Base-by-base conservation (phyloP, 2,113 vertebrate species). In the Brachypteracias leptosomus region DNA sequence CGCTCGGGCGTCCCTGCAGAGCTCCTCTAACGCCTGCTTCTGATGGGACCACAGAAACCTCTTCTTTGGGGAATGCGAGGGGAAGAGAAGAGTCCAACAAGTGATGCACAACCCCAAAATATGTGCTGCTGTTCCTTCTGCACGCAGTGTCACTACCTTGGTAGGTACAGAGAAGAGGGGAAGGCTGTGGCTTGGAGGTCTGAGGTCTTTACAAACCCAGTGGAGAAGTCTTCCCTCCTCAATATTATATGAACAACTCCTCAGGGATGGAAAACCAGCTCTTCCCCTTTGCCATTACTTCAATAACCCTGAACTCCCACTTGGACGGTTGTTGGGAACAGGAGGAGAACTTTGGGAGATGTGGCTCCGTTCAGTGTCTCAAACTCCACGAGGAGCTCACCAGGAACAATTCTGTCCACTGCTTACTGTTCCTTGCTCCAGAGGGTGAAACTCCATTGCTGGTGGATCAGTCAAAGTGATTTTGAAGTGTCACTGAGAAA, bases 21-120 rank as follows among this genome's bases (percentile, higher is more conserved):
- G 42, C 5, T 63, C 15, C 47, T 59, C 52, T 10, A 14, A 20
- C 16, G 31, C 11, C 28, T 16, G 3, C 44, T 36, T n/a, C 6
- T 13, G 35, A 83, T 51, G 57, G 14, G 49, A 62, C 18, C 5
- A 5, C 58, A 36, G 33, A 73, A 71, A 65, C 29, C 29, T 42
- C 44, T 29, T 21, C 7, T 11, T 44, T 1, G 0, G n/a, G 25
- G 36, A 67, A 21, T 5, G 2, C 11, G 0, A 11, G 3, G 12
- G 38, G 58, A 42, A 57, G 54, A 13, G 5, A 71, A 83, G 82
- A 59, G 15, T 13, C 19, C 57, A 62, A 17, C 9, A 3, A 0
- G 10, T 5, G 26, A 44, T 1, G 22, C n/a, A 2, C 11, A 49
- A 75, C 25, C 47, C 22, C 2, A 36, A 81, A 38, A 31, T 13